Percentiles rank a stretch among this genome's conserved stretches.
Conservation (phyloP, 92 coral and sea anemone species). For the Diadumene lineata region DNA sequence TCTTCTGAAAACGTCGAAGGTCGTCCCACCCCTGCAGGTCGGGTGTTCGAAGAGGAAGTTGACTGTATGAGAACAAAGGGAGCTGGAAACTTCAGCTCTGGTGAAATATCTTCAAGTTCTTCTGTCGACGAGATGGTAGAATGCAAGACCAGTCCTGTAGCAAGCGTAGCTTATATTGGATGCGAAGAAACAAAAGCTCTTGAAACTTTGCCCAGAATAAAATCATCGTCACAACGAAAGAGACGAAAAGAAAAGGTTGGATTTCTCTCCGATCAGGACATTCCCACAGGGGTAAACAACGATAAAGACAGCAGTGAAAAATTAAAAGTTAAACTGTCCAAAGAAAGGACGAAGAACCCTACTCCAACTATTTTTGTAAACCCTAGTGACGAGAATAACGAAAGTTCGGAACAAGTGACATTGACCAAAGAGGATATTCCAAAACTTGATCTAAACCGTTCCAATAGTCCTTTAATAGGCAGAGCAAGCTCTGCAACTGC, state of each 20-base stretch:
- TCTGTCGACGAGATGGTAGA: slow-evolving; percentile 25
- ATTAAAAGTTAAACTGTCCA: neutral
- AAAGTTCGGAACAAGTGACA: neutral
- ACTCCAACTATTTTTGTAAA: neutral
- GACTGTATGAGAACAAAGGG: slow-evolving; percentile 57
- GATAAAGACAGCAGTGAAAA: neutral
- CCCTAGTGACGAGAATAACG: neutral
- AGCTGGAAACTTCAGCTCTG: slow-evolving; percentile 16
- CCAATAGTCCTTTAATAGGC: neutral
- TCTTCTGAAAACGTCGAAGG: slow-evolving; percentile 15
- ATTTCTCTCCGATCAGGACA: slow-evolving; percentile 28
- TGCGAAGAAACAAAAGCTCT: slow-evolving; percentile 57
- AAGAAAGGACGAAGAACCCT: neutral
- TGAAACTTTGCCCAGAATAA: slow-evolving; percentile 52
- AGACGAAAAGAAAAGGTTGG: slow-evolving; percentile 22
- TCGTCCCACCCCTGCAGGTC: slow-evolving; percentile 10
- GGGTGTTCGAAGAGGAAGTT: slow-evolving; percentile 68
- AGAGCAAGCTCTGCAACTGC: neutral
- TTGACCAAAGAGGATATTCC: neutral
- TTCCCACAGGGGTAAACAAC: slow-evolving; percentile 19
- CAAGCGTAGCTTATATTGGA: slow-evolving; percentile 57
- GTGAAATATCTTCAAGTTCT: slow-evolving; percentile 36
- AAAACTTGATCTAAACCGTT: neutral
- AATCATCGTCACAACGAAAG: slow-evolving; percentile 26
- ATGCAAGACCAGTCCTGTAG: slow-evolving; percentile 14